These are phyloP conservation scores for Rhadina sibilatrix DNA, from an alignment of 2,113 vertebrate genomes.

Conservation along the genomic window DNA sequence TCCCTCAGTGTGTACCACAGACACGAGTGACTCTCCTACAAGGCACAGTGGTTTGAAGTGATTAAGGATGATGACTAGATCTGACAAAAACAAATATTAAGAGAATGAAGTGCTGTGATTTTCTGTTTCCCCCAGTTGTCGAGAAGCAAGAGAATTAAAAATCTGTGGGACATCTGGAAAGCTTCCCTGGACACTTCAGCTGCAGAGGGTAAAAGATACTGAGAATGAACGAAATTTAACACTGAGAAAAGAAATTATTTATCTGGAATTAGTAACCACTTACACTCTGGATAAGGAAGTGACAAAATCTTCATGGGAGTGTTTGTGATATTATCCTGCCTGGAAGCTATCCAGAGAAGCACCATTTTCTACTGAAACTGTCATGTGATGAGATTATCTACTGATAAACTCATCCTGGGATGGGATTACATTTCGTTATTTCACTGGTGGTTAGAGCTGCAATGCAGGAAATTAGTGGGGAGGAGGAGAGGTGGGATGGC, in stretches of 20 bases:
- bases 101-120: neutral
- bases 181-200: constrained; percentile 44
- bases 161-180: constrained; percentile 40
- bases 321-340: constrained; percentile 55
- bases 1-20: neutral
- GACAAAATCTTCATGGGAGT: constrained; percentile 62
- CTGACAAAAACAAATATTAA: constrained; percentile 20
- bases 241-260: constrained; percentile 47
- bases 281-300: constrained; percentile 60
- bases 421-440: constrained; percentile 18
- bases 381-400: constrained; percentile 54
- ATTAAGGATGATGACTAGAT: neutral
- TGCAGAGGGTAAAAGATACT: constrained; percentile 7
- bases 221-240: constrained; percentile 49
- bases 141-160: constrained; percentile 21
- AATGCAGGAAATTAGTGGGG: neutral
- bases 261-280: constrained; percentile 70
- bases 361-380: constrained; percentile 45
- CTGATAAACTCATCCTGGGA: constrained; percentile 21
- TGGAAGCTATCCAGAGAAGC: constrained; percentile 50
- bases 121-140: neutral
- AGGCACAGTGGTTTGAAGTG: neutral
- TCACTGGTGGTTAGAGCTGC: neutral
- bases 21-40: neutral
- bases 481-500: neutral